Base-by-base conservation (phyloP, 2,797 vertebrate species). In the Macropus fuliginosus region DNA sequence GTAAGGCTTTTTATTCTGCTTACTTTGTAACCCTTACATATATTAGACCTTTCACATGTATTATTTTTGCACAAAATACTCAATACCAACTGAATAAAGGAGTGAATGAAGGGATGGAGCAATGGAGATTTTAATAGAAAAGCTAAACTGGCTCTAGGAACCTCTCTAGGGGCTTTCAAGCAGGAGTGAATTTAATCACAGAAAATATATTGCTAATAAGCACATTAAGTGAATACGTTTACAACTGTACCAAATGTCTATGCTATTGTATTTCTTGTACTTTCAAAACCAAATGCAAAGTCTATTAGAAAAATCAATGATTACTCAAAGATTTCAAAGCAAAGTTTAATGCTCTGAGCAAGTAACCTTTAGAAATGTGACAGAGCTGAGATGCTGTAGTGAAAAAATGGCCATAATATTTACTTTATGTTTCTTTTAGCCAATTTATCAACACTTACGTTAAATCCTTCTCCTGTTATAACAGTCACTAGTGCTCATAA, bases 331-430 rank as follows among this genome's bases (percentile, higher is more conserved):
- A 93, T 95, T 96, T 94, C 13, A 94, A 93, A n/a, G 90, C 91
- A 92, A 5, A 55, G 56, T 56, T 96, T 93, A 29, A 92, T 50
- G 24, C 8, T 74, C 87, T 96, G 50, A 14, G 24, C 5, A 93
- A 74, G 94, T 29, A 94, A 9, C 1, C 66, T 55, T 90, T 6
- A 91, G 91, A 74, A 90, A 87, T 90, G 40, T 54, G 40, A 55
- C 91, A 89, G 93, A 91, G 90, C 29, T 62, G 46, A 28, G 6
- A 13, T 3, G 0, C 29, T 62, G 6, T 0, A 95, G 95, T 91
- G 62, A 55, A 97, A 92, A 98, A 96, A 93, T 66, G 13, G 34
- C n/a, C 10, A n/a, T n/a, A 57, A 74, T 90, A 90, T 24, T 74
- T 81, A 34, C 21, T 90, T 94, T 66, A 92, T 89, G n/a, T 93